These are phyloP conservation scores for Hafferia zeledoni DNA, from an alignment of 2,797 vertebrate genomes.

Conservation along the genomic window DNA sequence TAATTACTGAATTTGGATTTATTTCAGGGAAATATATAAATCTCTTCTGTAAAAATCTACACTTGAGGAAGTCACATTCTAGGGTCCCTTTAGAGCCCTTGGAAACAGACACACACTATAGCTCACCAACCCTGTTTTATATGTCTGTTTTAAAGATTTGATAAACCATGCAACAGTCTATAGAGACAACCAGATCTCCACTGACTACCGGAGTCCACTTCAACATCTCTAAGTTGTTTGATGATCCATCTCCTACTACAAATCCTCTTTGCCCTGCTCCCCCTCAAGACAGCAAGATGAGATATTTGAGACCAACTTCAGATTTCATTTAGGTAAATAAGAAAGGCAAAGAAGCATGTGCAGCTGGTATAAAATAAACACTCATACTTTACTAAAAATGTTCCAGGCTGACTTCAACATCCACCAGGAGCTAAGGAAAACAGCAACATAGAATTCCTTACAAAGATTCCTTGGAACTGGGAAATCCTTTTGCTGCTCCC, in stretches of 20 bases:
- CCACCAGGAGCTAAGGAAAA: not conserved
- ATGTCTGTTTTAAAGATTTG: not conserved
- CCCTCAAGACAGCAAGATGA: not conserved
- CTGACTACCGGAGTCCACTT: not conserved
- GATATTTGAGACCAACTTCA: not conserved
- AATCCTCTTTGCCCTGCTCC: not conserved
- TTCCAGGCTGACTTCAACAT: not conserved
- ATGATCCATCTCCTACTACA: not conserved
- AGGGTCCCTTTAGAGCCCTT: not conserved
- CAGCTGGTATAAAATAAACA: conserved; percentile 31
- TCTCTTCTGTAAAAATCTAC: not conserved
- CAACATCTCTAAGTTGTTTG: not conserved
- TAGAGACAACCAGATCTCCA: not conserved
- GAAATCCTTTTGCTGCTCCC: not conserved
- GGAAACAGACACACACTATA: not conserved
- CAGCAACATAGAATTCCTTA: not conserved
- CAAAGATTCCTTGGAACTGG: not conserved
- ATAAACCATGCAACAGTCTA: not conserved
- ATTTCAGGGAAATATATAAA: not conserved
- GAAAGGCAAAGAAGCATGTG: not conserved
- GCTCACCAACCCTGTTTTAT: not conserved
- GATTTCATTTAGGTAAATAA: not conserved
- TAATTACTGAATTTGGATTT: not conserved
- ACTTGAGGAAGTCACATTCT: not conserved
- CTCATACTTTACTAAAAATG: not conserved